Percentiles rank a stretch among this genome's conserved stretches.
Conservation (phyloP, 2,797 vertebrate genomes). For the Botia almorhae region DNA sequence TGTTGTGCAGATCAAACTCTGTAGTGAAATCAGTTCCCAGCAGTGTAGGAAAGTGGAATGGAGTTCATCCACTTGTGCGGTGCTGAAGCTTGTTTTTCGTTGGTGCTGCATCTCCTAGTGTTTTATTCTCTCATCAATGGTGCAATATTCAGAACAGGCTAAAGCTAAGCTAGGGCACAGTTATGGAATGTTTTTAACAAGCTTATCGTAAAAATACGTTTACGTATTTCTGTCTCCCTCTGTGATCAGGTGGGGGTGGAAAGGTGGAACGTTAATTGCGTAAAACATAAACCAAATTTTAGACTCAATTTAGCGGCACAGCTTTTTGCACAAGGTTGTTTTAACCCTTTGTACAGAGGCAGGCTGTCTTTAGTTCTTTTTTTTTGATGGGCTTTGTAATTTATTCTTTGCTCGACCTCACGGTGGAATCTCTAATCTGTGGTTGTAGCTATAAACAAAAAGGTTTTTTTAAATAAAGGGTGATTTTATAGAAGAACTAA, state of each 20-base stretch:
- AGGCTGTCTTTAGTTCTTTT: slow-evolving; percentile 20
- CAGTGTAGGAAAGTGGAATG: background rate
- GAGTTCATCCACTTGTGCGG: slow-evolving; percentile 57
- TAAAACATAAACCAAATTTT: slow-evolving; percentile 41
- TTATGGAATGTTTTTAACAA: slow-evolving; percentile 44
- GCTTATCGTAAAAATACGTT: slow-evolving; percentile 32
- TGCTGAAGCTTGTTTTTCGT: slow-evolving; percentile 73
- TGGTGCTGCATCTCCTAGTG: slow-evolving; percentile 69
- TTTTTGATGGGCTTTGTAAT: slow-evolving; percentile 44
- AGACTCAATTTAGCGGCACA: background rate
- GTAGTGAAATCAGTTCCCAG: background rate
- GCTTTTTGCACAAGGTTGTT: slow-evolving; percentile 32
- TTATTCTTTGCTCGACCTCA: slow-evolving; percentile 29
- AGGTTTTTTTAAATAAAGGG: slow-evolving; percentile 43
- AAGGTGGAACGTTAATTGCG: slow-evolving; percentile 7
- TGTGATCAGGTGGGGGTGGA: background rate
- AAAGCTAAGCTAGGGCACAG: slow-evolving; percentile 35
- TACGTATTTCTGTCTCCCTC: slow-evolving; percentile 1
- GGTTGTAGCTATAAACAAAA: background rate
- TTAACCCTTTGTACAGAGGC: slow-evolving; percentile 27
- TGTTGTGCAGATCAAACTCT: slow-evolving; percentile 6
- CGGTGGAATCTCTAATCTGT: slow-evolving; percentile 41
- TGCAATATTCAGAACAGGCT: slow-evolving; percentile 55
- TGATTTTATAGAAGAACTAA: slow-evolving; percentile 44
- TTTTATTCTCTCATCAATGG: slow-evolving; percentile 45